A percentile compares a stretch with the other conserved stretches of the same genome.
phyloP scores from a whole-genome alignment of 2,113 vertebrate genomes.

The Tetrao urogallus region DNA sequence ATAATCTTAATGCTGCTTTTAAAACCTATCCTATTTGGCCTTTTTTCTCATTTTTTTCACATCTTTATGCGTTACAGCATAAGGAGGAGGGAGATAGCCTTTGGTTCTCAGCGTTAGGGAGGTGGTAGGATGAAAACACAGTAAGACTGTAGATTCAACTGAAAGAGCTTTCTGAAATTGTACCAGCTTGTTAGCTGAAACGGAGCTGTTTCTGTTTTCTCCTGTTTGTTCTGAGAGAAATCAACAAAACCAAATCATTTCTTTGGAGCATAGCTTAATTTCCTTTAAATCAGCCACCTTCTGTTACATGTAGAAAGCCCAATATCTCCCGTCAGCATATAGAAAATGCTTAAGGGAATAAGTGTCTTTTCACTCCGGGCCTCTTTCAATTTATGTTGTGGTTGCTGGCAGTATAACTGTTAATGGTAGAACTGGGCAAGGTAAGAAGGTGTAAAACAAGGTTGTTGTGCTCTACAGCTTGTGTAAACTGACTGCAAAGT shows the following conservation, averaged over 20 bases:
- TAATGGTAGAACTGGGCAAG: background rate
- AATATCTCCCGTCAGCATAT: too few species aligned
- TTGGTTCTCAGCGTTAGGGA: conserved; percentile 29
- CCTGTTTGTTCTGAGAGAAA: background rate
- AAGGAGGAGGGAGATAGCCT: background rate
- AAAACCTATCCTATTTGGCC: background rate
- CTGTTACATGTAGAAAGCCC: background rate
- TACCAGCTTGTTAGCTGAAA: background rate
- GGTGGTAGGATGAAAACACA: conserved; percentile 14
- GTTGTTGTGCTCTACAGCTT: background rate
- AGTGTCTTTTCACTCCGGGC: background rate
- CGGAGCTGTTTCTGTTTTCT: background rate
- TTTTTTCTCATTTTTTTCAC: background rate
- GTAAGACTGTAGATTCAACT: background rate
- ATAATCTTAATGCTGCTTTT: background rate
- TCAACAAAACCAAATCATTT: background rate
- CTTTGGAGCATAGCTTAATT: background rate
- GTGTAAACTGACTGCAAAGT: background rate
- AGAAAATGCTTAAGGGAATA: background rate
- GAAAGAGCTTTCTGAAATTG: conserved; percentile 11
- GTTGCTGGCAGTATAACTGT: background rate
- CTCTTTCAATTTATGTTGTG: background rate
- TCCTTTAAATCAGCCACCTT: background rate
- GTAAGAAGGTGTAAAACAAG: background rate
- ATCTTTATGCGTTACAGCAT: background rate